Evolutionary conservation across 2,113 vertebrate species (phyloP), one percentile per base, ranked within the genome.

Genomic region (Vulpes vulpes): DNA sequence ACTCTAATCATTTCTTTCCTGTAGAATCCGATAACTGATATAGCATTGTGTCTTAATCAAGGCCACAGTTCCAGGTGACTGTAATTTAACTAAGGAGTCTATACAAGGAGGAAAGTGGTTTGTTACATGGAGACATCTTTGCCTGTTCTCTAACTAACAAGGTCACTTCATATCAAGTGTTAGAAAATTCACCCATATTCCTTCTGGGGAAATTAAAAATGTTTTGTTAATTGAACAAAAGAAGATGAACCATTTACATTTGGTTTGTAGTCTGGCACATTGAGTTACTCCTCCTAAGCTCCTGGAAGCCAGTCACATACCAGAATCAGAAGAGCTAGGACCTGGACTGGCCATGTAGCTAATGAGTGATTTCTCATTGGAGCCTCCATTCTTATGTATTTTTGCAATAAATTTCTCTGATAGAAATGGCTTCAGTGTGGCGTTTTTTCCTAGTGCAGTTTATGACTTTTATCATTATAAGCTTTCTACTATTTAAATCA

Each of bases 391-490:
- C 27, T 59, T 22, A 27, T 12, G 23, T 32, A 71, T 76, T 38
- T 91, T 93, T 89, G 19, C 12, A 78, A 69, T 86, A 82, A 89
- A n/a, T 11, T 25, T 71, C 12, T 32, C 15, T 14, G 57, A 94
- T 38, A 88, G 30, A 73, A 94, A n/a, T 79, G 23, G 62, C 62
- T 96, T 64, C 85, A 64, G 35, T 64, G 12, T 91, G 83, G 38
- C 25, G 60, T 76, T 64, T 43, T 16, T 32, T 81, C 22, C 62
- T 67, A 8, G 23, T 53, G 10, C 82, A 78, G n/a, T 51, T 65
- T 49, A 94, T 71, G 64, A 38, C 3, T 78, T 95, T 89, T 16
- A 85, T 80, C 65, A 95, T 91, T 64, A 71, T 59, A 92, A 94
- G 15, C 25, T 4, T 19, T 60, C 91, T 93, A 38, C 27, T 60